Evolutionary conservation across 1,140 invertebrate genomes (phyloP), one percentile per base, ranked within the genome.

Genomic region (Theocolax elegans): DNA sequence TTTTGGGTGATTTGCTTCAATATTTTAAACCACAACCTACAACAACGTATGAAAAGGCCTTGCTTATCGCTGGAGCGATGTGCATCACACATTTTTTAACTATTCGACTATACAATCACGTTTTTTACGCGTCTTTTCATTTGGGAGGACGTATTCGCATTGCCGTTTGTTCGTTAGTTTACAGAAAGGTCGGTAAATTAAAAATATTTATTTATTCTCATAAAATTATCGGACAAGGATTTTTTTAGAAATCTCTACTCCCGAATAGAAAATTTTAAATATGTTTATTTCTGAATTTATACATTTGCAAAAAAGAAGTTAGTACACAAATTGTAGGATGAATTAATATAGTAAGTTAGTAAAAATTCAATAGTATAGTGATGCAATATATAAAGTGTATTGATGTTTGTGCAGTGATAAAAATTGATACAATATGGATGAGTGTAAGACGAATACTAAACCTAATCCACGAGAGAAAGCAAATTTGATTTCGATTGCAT

Each of bases 111-210:
- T 88, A n/a, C n/a, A 91, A 92, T 81, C 90, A 91, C 60, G 86
- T 89, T 21, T 87, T 90, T 71, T 86, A 90, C 65, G 80, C 82
- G 15, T 86, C 89, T 8, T 89, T 90, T 66, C 88, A 89, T 73
- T 82, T 88, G 44, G 90, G 89, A 1, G 89, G 90, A 80, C 86
- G 85, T 77, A 86, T 90, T 12, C 81, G 89, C 58, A 87, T 88
- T 1, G 90, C 90, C 0, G 83, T 88, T 4, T 92, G 90, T 65
- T 90, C 90, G 2, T 75, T 92, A n/a, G 86, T 92, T 35, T 92
- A 92, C 75, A 83, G 91, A 74, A 92, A 92, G 80, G 89, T 89
- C 10, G 10, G 10, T 35, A 35, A 35, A 6, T 35, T 35, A 35
- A 10, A 6, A 10, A 35, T 35, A 35, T 35, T 6, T 35, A 6